These are phyloP conservation scores for Ceratothoa steindachneri DNA, from an alignment of 2,888 invertebrate species.

Conservation along the genomic window DNA sequence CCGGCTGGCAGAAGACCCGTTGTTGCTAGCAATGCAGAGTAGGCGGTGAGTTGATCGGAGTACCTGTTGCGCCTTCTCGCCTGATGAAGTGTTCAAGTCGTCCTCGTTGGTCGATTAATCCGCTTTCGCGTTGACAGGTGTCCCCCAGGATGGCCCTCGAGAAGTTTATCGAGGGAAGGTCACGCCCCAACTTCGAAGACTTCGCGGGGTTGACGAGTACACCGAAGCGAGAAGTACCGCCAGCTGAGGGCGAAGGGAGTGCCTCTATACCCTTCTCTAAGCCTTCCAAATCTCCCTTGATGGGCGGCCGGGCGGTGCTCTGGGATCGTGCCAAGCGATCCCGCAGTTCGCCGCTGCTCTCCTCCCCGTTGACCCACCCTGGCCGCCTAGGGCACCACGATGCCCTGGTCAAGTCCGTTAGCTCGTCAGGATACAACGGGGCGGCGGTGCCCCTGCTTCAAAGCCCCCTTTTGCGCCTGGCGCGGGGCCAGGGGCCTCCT, in stretches of 20 bases:
- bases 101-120: too few relatives aligned
- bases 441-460: slow-evolving; percentile 43
- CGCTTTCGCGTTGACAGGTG: too few relatives aligned
- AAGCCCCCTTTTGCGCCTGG: slow-evolving; percentile 34
- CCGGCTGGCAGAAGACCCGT: too few relatives aligned
- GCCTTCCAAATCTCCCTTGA: background rate
- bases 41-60: too few relatives aligned
- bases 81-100: too few relatives aligned
- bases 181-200: slow-evolving; percentile 38
- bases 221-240: slow-evolving; percentile 24
- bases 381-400: slow-evolving; percentile 44
- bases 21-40: too few relatives aligned
- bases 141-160: slow-evolving; percentile 36
- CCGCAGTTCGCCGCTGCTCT: slow-evolving; percentile 25
- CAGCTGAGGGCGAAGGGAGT: background rate
- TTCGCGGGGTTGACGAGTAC: slow-evolving; percentile 44
- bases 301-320: slow-evolving; percentile 1
- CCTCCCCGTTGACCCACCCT: slow-evolving; percentile 38
- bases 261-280: background rate
- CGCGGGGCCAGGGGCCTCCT: slow-evolving; percentile 32
- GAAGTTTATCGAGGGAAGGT: slow-evolving; percentile 41
- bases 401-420: slow-evolving; percentile 33
- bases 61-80: too few relatives aligned
- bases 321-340: slow-evolving; percentile 30
- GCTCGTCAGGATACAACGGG: slow-evolving; percentile 32